Evolutionary conservation across 2,797 vertebrate species (phyloP), one percentile per base, ranked within the genome.

Genomic region (Parauchenoglanis punctatus): DNA sequence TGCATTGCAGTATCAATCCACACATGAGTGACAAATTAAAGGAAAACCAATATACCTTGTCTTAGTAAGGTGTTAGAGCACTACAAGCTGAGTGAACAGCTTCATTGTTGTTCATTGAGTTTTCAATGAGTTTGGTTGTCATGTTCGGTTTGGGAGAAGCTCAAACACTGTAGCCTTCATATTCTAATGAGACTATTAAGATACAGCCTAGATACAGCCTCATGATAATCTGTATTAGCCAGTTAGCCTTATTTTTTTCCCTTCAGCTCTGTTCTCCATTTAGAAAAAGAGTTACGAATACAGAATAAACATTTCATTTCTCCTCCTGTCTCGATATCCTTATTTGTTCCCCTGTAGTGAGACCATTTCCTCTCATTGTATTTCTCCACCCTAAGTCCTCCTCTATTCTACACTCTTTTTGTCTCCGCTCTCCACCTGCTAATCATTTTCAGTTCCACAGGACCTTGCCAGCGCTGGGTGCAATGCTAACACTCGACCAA

Each of bases 281-380:
- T 40, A 76, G n/a, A 28, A 31, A 56, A 31, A 20, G 7, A 15
- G 6, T 81, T 44, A n/a, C 4, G 0, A 40, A 81, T 25, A 12
- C 11, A 7, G 35, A 40, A 81, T 52, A 18, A 67, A 1, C 40
- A 20, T 11, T 65, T 67, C 61, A 28, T 40, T 28, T 67, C n/a
- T 52, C 61, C 0, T 5, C 23, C 12, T 52, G 35, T 59, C 65
- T 54, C 54, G 17, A n/a, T 76, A 56, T 35, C 75, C 56, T 40
- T 61, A 44, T 46, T 46, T 63, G 83, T 68, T 28, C 35, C 63
- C 54, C 93, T 93, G 93, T 90, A 92, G 86, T 90, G 87, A 91
- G 92, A 92, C 90, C 18, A 87, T 93, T 96, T 96, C 94, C 94
- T 92, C 91, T 93, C 92, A 95, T 95, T 94, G 92, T 93, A 87